Percentiles rank a stretch among this genome's conserved stretches.
Conservation (phyloP, 1,140 invertebrate species). For the Theocolax elegans region DNA sequence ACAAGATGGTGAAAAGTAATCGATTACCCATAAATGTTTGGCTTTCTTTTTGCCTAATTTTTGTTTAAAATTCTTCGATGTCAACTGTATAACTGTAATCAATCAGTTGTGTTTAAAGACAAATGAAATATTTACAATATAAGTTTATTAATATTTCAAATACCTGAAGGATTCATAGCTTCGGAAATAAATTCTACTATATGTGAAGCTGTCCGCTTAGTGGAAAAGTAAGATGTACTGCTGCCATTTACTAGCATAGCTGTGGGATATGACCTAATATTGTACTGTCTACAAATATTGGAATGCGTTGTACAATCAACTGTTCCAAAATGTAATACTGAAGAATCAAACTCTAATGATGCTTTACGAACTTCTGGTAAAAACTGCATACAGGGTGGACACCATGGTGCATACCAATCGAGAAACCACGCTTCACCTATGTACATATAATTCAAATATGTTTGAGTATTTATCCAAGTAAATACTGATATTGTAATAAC, state of each 20-base stretch:
- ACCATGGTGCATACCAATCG: conserved; percentile 87
- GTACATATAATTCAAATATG: not conserved
- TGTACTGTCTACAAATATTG: conserved; percentile 71
- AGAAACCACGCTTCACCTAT: conserved; percentile 74
- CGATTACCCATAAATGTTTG: conserved; percentile 73
- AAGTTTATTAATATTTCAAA: no score
- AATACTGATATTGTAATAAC: conserved; percentile 7
- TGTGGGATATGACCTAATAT: conserved; percentile 80
- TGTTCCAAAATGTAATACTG: conserved; percentile 74
- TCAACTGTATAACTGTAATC: conserved; percentile 71
- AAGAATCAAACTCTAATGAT: conserved; percentile 68
- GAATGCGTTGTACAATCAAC: conserved; percentile 73
- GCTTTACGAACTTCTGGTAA: conserved; percentile 80
- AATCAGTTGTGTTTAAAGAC: not conserved
- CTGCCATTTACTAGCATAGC: conserved; percentile 78
- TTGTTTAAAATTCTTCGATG: conserved; percentile 68
- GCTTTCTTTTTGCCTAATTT: conserved; percentile 66
- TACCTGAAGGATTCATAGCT: conserved; percentile 67
- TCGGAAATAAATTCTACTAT: conserved; percentile 79
- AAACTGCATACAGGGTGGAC: conserved; percentile 82
- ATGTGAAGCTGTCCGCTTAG: conserved; percentile 69
- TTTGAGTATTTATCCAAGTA: not conserved
- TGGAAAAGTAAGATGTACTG: conserved; percentile 70
- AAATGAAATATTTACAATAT: not conserved
- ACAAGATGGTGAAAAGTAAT: conserved; percentile 79